phyloP scores from a whole-genome alignment of 2,888 invertebrate genomes.

The Coleophora flavipennella region DNA sequence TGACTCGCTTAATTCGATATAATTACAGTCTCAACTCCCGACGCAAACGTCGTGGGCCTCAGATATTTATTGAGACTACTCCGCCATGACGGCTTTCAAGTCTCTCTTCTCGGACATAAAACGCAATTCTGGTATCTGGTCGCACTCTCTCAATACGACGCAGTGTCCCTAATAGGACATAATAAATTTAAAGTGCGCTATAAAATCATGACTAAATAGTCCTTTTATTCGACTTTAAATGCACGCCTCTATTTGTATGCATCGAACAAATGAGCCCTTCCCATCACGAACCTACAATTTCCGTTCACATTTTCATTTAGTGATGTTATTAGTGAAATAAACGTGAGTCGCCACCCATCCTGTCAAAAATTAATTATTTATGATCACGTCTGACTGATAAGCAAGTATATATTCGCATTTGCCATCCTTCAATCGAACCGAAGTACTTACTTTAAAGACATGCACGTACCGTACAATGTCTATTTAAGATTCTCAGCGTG shows the following conservation, averaged over 20 bases:
- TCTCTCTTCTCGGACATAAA: constrained; percentile 20
- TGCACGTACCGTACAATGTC: constrained; percentile 24
- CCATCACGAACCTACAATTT: constrained; percentile 63
- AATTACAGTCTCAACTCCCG: constrained; percentile 53
- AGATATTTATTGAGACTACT: constrained; percentile 48
- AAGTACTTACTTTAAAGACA: constrained; percentile 38
- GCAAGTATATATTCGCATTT: constrained; percentile 48
- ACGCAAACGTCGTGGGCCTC: constrained; percentile 47
- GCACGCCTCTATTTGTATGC: constrained; percentile 54
- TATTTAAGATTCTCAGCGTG: constrained; percentile 55
- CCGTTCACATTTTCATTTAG: constrained; percentile 58
- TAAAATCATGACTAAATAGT: constrained; percentile 43
- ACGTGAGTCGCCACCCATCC: constrained; percentile 54
- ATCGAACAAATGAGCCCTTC: constrained; percentile 42
- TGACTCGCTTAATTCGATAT: constrained; percentile 64
- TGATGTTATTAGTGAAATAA: constrained; percentile 50
- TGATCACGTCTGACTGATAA: constrained; percentile 52
- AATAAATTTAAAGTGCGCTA: constrained; percentile 41
- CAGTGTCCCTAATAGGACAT: constrained; percentile 34
- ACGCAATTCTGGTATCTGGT: constrained; percentile 28
- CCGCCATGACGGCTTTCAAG: constrained; percentile 22
- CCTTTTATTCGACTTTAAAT: constrained; percentile 53
- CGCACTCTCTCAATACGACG: constrained; percentile 28
- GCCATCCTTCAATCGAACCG: constrained; percentile 26
- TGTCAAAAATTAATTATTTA: constrained; percentile 59